These are phyloP conservation scores for Pionites leucogaster DNA, from an alignment of 2,113 vertebrate genomes.

Conservation along the genomic window DNA sequence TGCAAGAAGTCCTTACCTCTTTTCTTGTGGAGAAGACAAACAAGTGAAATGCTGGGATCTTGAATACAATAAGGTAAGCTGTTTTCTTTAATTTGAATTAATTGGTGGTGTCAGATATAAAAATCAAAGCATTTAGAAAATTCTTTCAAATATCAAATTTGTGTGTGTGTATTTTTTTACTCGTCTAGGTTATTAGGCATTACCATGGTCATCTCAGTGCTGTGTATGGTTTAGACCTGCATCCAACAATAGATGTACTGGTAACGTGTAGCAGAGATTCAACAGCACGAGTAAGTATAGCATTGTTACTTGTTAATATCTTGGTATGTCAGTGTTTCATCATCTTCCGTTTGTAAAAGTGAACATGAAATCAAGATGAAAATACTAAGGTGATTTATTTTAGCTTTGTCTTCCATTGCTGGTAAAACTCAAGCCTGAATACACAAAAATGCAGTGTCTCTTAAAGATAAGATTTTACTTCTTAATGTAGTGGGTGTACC, in stretches of 20 bases:
- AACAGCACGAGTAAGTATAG: slow-evolving; percentile 86
- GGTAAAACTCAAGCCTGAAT: not conserved
- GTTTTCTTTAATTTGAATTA: not conserved
- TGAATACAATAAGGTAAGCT: slow-evolving; percentile 93
- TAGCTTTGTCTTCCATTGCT: not conserved
- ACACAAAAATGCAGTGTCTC: not conserved
- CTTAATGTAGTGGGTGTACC: not conserved
- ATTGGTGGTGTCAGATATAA: not conserved
- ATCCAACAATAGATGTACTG: slow-evolving; percentile 95
- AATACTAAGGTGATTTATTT: not conserved
- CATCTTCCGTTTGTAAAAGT: not conserved
- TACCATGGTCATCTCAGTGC: slow-evolving; percentile 97
- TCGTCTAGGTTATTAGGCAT: slow-evolving; percentile 91
- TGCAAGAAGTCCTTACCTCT: slow-evolving; percentile 90
- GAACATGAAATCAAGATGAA: not conserved
- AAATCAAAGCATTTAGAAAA: not conserved
- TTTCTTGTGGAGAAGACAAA: slow-evolving; percentile 98
- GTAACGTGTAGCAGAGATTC: slow-evolving; percentile 97
- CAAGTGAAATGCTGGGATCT: slow-evolving; percentile 99
- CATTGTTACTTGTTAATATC: not conserved
- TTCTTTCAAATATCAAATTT: not conserved
- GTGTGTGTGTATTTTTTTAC: not conserved
- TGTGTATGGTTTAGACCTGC: slow-evolving; percentile 93
- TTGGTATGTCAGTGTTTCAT: not conserved
- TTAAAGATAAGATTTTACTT: not conserved